Evolutionary conservation across 2,888 invertebrate genomes (phyloP), one percentile per base, ranked within the genome.

Genomic region (Drosophila tanythrix): DNA sequence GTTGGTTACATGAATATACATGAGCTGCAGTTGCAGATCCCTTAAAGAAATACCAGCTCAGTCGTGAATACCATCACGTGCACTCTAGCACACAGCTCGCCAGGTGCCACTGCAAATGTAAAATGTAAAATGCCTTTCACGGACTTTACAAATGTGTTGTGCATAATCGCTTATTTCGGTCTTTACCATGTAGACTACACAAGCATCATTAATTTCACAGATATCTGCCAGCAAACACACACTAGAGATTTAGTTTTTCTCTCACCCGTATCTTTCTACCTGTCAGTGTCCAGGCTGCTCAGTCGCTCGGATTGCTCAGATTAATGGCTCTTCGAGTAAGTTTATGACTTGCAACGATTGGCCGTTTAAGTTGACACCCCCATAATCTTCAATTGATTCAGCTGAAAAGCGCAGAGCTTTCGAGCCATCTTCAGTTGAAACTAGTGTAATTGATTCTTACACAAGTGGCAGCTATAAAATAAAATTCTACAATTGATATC

Each of bases 71-170:
- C 66, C 48, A 18, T 43, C 62, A 76, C 71, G 67, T 76, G 68
- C 67, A 53, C 46, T 18, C n/a, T 21, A 13, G 25, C 51, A 55
- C 21, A 18, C 36, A 46, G 52, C 55, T 29, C 43, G 13, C 53
- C 72, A 82, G 74, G 61, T 83, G 68, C 77, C 64, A 48, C 36
- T 80, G 78, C 65, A 85, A 70, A 75, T 66, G 71, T 74, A 68
- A 75, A 71, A 60, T 74, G 68, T 66, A 59, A 74, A 76, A 72
- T 65, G 55, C 58, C 58, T 65, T 61, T 36, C 56, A 27, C 57
- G n/a, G 65, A 64, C 51, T 70, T 69, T 82, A 81, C 82, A 79
- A 85, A 85, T 88, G 87, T 81, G 81, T 70, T 73, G 70, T 69
- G 61, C 70, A 77, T 74, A 77, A 74, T 65, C 70, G 74, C 60